Percentiles rank a stretch among this genome's conserved stretches.
Conservation (phyloP, 2,797 vertebrate genomes). For the Notoglanidium macrostoma region DNA sequence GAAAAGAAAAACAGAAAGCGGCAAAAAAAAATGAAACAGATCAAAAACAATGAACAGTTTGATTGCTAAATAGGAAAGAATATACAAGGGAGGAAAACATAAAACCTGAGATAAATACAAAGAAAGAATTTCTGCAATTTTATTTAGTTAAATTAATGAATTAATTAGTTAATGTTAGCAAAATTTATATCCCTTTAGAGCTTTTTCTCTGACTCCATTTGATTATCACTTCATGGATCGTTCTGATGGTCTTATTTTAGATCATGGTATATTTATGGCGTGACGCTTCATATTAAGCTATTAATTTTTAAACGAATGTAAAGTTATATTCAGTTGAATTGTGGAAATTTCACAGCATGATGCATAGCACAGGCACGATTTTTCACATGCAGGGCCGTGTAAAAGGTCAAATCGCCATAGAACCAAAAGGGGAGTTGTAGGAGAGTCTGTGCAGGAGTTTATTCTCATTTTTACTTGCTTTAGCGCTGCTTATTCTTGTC, state of each 20-base stretch:
- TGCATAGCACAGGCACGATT: not conserved
- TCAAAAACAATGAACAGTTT: not conserved
- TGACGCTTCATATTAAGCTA: not conserved
- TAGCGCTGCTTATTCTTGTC: not conserved
- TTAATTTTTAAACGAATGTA: not conserved
- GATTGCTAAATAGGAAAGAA: not conserved
- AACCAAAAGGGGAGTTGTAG: not conserved
- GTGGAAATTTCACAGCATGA: not conserved
- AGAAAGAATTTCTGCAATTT: not conserved
- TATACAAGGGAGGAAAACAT: not conserved
- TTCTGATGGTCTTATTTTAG: not conserved
- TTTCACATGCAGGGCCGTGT: not conserved
- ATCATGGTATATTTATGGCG: not conserved
- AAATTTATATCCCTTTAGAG: not conserved
- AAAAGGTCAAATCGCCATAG: not conserved
- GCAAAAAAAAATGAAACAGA: not conserved
- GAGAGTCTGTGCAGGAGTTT: not conserved
- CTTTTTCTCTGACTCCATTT: not conserved
- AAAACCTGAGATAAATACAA: not conserved
- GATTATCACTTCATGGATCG: not conserved
- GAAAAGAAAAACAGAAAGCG: not conserved
- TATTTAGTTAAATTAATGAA: not conserved
- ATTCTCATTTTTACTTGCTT: not conserved
- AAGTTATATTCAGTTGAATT: not conserved
- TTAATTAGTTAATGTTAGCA: not conserved